Conservation (phyloP, 2,888 invertebrate genomes). For the Campaea margaritaria region DNA sequence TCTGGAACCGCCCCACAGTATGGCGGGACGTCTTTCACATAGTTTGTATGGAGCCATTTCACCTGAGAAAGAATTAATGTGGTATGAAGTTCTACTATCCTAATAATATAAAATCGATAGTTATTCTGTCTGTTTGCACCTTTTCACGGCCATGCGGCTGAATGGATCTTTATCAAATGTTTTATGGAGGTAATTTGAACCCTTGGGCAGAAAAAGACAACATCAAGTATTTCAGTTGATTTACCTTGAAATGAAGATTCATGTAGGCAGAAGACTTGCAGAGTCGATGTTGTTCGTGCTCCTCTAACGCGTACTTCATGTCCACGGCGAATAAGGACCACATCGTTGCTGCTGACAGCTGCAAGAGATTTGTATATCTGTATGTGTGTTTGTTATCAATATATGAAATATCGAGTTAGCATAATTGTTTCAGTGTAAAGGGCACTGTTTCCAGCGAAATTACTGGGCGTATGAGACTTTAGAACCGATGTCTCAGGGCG, state of each 20-base stretch:
- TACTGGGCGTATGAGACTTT: no score
- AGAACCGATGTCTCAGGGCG: no score
- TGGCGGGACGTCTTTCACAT: constrained; percentile 98
- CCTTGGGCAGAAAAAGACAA: neutral
- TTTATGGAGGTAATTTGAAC: neutral
- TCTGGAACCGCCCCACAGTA: constrained; percentile 99
- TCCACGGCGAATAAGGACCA: constrained; percentile 98
- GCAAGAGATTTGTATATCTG: constrained; percentile 47
- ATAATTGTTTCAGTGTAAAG: no score
- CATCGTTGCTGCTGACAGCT: constrained; percentile 98
- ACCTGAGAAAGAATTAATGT: constrained; percentile 76
- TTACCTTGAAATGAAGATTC: constrained; percentile 98
- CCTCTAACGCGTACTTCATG: constrained; percentile 98
- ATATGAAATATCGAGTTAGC: neutral
- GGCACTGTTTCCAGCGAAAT: no score
- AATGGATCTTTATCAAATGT: no score
- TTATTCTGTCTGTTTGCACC: no score
- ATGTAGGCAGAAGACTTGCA: constrained; percentile 99
- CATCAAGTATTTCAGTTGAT: neutral
- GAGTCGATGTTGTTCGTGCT: constrained; percentile 97
- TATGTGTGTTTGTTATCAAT: neutral
- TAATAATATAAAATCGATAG: no score
- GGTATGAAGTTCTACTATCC: no score
- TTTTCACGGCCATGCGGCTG: no score
- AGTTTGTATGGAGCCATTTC: constrained; percentile 99